Evolutionary conservation across 2,888 invertebrate species (phyloP).

Genomic region (Scaptomyza flava): DNA sequence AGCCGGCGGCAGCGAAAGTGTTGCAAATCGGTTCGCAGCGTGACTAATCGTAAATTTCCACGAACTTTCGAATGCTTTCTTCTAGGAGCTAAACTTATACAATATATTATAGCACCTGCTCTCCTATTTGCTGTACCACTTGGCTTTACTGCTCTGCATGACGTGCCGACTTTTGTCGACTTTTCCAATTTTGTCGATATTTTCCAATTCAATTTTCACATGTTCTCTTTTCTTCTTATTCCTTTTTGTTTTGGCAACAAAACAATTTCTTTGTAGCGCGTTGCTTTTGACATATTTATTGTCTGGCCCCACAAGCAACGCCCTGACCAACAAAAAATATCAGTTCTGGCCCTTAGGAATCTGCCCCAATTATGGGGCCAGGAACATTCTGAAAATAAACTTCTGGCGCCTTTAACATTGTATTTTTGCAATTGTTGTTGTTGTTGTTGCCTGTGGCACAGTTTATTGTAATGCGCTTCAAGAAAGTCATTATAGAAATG

Average conservation of each 20-base stretch:
- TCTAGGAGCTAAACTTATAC: not conserved
- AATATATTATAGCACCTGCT: constrained; percentile 47
- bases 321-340: constrained; percentile 9
- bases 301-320: too few species aligned
- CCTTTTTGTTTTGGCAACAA: constrained; percentile 45
- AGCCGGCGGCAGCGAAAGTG: constrained; percentile 19
- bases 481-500: constrained; percentile 52
- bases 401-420: constrained; percentile 18
- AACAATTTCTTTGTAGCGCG: constrained; percentile 77
- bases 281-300: constrained; percentile 77
- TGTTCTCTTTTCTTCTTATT: constrained; percentile 27
- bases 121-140: not conserved
- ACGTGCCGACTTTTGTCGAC: constrained; percentile 29
- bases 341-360: constrained; percentile 13
- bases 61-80: constrained; percentile 20
- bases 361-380: not conserved
- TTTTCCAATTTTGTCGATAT: constrained; percentile 23
- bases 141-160: constrained; percentile 19
- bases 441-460: constrained; percentile 71
- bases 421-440: constrained; percentile 14
- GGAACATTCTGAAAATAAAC: constrained; percentile 32
- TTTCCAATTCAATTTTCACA: constrained; percentile 58
- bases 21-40: constrained; percentile 15
- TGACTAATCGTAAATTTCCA: constrained; percentile 49
- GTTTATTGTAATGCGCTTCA: constrained; percentile 55